Evolutionary conservation across 2,888 invertebrate genomes (phyloP), one percentile per base, ranked within the genome.

Genomic region (Tupiocoris notatus): DNA sequence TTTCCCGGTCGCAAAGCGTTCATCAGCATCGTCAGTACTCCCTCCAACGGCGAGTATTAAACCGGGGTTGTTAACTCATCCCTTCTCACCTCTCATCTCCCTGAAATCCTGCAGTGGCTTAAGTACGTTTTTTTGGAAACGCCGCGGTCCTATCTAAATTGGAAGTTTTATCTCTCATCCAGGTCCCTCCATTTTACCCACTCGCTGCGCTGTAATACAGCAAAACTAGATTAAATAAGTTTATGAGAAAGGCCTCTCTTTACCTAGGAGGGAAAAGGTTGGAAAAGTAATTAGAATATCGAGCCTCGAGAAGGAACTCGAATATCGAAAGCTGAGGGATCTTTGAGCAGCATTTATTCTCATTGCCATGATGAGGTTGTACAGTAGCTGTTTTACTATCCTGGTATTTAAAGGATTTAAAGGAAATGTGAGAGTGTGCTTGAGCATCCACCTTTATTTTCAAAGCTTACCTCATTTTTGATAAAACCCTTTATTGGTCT

Each of bases 141-240:
- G 20, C n/a, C 63, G 17, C 63, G 57, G n/a, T 17, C 70, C 70
- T 70, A 70, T 70, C 70, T 70, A 70, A 70, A 70, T 70, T 70
- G 70, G 70, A 70, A 70, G 70, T 70, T 70, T 70, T 70, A 70
- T 70, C 70, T 70, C 20, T 59, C n/a, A 25, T 23, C 17, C 56
- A 22, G 67, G 56, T 59, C 70, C 70, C 18, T 59, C 18, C 70
- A 70, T 70, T 70, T 70, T 70, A 7, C 6, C 39, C 39, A 70
- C 70, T 22, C 59, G 18, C 39, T 59, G 22, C 24, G n/a, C 61
- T 18, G 2, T 70, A 70, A 59, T 70, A 23, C 70, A 25, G 59
- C 54, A 54, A 23, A 22, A 59, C 59, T 70, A 59, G 70, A 59
- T 70, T 70, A 70, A n/a, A n/a, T n/a, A n/a, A 70, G 58, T 70